Percentiles rank a stretch among this genome's conserved stretches.
These are phyloP conservation scores for Liodrosophila aerea DNA, from an alignment of 2,888 invertebrate species.

Conservation along the genomic window DNA sequence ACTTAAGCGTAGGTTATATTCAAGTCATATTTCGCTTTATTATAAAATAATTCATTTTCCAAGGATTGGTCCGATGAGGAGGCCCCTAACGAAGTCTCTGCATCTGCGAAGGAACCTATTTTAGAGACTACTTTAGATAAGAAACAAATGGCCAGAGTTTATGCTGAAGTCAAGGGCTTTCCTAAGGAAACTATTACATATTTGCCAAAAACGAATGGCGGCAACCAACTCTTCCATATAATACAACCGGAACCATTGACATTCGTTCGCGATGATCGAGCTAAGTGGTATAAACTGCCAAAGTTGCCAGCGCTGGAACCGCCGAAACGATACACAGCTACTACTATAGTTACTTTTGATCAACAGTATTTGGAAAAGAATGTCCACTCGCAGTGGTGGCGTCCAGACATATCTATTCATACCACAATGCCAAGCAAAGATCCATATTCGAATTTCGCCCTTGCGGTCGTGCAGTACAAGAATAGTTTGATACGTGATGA, in stretches of 20 bases:
- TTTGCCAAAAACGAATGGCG: too few species aligned
- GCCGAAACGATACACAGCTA: conserved; percentile 19
- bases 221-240: conserved; percentile 7
- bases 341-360: conserved; percentile 22
- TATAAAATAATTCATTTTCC: neutral
- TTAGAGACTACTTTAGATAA: too few species aligned
- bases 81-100: neutral
- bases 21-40: neutral
- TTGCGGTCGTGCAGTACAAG: conserved; percentile 79
- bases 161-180: conserved; percentile 9
- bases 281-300: conserved; percentile 4
- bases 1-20: conserved; percentile 78
- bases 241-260: conserved; percentile 1
- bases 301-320: conserved; percentile 11
- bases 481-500: conserved; percentile 56
- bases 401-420: conserved; percentile 66
- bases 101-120: too few species aligned
- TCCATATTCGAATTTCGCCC: conserved; percentile 81
- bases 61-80: conserved; percentile 80
- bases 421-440: conserved; percentile 75
- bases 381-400: conserved; percentile 83
- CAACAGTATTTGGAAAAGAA: conserved; percentile 77
- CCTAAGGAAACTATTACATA: neutral
- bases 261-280: neutral
- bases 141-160: conserved; percentile 8